Conservation (phyloP, 1,140 invertebrate species). For the Drosophila dunni region DNA sequence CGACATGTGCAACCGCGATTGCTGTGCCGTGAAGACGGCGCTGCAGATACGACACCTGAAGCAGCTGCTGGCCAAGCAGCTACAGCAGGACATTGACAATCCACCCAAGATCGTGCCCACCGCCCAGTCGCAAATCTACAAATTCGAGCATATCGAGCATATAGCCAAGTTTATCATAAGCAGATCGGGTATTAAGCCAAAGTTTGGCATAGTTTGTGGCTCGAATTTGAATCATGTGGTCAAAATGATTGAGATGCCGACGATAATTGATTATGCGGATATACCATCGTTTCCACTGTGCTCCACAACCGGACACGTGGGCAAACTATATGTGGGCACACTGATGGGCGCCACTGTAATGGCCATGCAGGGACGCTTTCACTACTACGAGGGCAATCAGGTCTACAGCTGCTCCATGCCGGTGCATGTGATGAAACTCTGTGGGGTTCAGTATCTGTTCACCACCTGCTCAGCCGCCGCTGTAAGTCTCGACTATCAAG, state of each 20-base stretch:
- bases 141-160: slow-evolving; percentile 90
- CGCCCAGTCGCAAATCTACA: slow-evolving; percentile 41
- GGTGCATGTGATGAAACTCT: slow-evolving; percentile 96
- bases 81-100: slow-evolving; percentile 17
- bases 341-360: slow-evolving; percentile 91
- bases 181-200: slow-evolving; percentile 89
- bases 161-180: slow-evolving; percentile 91
- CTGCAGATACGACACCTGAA: slow-evolving; percentile 48
- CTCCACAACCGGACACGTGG: slow-evolving; percentile 90
- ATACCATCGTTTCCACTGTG: slow-evolving; percentile 96
- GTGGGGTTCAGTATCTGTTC: slow-evolving; percentile 94
- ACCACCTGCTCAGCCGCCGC: slow-evolving; percentile 97
- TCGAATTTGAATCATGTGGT: slow-evolving; percentile 93
- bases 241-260: slow-evolving; percentile 89
- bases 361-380: slow-evolving; percentile 97
- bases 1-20: slow-evolving; percentile 57
- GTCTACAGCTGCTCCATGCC: slow-evolving; percentile 93
- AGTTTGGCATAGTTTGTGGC: slow-evolving; percentile 96
- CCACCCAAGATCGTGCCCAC: slow-evolving; percentile 40
- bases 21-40: slow-evolving; percentile 51
- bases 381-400: slow-evolving; percentile 96
- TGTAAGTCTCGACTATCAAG: slow-evolving; percentile 92
- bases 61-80: slow-evolving; percentile 11
- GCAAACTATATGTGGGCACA: slow-evolving; percentile 94
- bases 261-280: slow-evolving; percentile 91